phyloP scores from a whole-genome alignment of 2,888 invertebrate genomes.

The Mesorhabditis spiculigera region DNA sequence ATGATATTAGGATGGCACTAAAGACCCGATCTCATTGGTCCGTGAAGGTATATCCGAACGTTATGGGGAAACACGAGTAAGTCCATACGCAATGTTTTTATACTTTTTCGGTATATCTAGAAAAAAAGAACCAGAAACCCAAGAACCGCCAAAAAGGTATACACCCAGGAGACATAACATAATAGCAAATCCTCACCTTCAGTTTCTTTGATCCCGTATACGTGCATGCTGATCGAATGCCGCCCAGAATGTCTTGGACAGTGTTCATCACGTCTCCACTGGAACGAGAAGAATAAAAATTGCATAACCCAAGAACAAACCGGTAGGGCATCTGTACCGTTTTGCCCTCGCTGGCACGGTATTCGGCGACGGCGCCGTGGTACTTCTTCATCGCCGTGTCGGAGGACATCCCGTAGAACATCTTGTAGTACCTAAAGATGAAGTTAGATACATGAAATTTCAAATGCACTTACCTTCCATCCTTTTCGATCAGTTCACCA shows the following conservation, averaged over 20 bases:
- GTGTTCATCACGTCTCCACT: conserved; percentile 77
- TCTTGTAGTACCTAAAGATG: conserved; percentile 69
- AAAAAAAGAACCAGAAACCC: no score
- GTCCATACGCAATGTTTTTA: no score
- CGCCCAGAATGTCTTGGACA: conserved; percentile 77
- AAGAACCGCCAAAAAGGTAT: neutral
- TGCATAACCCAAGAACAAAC: conserved; percentile 14
- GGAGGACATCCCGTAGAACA: conserved; percentile 89
- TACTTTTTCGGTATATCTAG: no score
- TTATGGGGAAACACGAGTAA: neutral
- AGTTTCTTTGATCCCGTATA: conserved; percentile 82
- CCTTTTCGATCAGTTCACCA: conserved; percentile 72
- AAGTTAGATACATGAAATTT: neutral
- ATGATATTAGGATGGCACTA: neutral
- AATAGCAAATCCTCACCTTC: conserved; percentile 25
- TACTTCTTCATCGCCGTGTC: conserved; percentile 85
- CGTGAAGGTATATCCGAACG: neutral
- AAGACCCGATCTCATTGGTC: neutral
- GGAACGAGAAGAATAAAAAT: neutral
- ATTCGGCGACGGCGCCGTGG: conserved; percentile 70
- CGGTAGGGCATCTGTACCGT: conserved; percentile 62
- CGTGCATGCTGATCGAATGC: conserved; percentile 83
- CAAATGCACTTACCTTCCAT: conserved; percentile 26
- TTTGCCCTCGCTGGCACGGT: conserved; percentile 84
- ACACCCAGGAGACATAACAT: neutral